Evolutionary conservation across 2,888 invertebrate genomes (phyloP), one percentile per base, ranked within the genome.

Genomic region (Crepidodera aurea): DNA sequence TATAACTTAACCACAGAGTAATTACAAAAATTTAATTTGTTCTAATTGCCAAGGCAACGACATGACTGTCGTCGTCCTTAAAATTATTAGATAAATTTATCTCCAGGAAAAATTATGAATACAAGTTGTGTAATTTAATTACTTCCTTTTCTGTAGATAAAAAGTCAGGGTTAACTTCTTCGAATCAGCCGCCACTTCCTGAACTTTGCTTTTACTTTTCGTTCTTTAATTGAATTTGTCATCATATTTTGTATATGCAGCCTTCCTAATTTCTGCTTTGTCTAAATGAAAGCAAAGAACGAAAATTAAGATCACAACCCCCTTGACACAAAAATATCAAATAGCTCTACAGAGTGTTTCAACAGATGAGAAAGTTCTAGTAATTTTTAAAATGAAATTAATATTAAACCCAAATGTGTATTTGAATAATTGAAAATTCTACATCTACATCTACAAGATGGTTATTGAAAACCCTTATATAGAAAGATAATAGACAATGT

Each of bases 161-260:
- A 44, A 62, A 62, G 40, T 62, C 46, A 27, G 57, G 39, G 62
- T 62, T 44, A 55, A 55, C 27, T 27, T 55, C 18, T 55, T 46
- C 29, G n/a, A 56, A 34, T 46, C 55, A 12, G 18, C 22, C 54
- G 32, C 48, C 12, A 62, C 15, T 46, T 19, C 44, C 46, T 51
- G 37, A 57, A 62, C 57, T 57, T 51, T 51, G 58, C 62, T 58
- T 62, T 62, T 50, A 62, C 58, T 62, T 62, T 62, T 51, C 37
- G 29, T 29, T 54, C 57, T 58, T 62, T 62, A 62, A 62, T 62
- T 58, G 58, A 62, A 62, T 62, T 62, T 56, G 51, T 34, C 22
- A 57, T 50, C 53, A 40, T 57, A 58, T 58, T 62, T 62, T 62
- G 53, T 62, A n/a, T 46, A 54, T 57, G 46, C 44, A 44, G 29